Evolutionary conservation across 2,113 vertebrate genomes (phyloP).

Genomic region (Dicentrarchus labrax): DNA sequence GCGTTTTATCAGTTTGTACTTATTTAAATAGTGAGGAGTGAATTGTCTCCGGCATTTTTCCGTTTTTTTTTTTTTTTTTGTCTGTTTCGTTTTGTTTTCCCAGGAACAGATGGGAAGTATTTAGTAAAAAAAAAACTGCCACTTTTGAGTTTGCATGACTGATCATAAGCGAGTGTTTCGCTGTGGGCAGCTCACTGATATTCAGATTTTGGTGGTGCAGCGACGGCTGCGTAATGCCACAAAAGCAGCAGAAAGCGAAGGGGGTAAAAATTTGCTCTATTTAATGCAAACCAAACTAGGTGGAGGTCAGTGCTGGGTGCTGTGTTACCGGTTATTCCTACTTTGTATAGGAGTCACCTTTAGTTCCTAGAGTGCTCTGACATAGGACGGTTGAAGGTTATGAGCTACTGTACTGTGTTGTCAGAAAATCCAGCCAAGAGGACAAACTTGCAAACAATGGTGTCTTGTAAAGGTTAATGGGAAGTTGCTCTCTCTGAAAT

Average conservation of each 20-base stretch:
- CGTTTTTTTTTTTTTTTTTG: too few relatives aligned
- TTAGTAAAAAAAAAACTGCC: neutral
- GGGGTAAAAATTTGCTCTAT: neutral
- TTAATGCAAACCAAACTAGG: conserved; percentile 18
- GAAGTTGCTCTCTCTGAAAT: neutral
- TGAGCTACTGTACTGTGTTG: neutral
- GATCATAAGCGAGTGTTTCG: conserved; percentile 20
- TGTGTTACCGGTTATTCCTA: neutral
- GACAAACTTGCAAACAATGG: neutral
- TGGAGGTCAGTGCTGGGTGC: neutral
- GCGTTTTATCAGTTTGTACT: neutral
- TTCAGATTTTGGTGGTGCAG: neutral
- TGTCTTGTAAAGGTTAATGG: neutral
- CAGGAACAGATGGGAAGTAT: conserved; percentile 1
- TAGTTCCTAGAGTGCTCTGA: neutral
- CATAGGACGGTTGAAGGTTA: neutral
- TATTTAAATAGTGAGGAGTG: neutral
- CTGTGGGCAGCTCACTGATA: conserved; percentile 20
- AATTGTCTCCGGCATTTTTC: neutral
- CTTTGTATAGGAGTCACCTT: neutral
- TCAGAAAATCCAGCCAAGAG: neutral
- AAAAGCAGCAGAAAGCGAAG: conserved; percentile 5
- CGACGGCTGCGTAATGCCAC: conserved; percentile 9
- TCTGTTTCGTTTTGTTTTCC: neutral
- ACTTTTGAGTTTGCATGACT: conserved; percentile 3